Evolutionary conservation across 2,888 invertebrate genomes (phyloP), one percentile per base, ranked within the genome.

Genomic region (Heliconius erato): DNA sequence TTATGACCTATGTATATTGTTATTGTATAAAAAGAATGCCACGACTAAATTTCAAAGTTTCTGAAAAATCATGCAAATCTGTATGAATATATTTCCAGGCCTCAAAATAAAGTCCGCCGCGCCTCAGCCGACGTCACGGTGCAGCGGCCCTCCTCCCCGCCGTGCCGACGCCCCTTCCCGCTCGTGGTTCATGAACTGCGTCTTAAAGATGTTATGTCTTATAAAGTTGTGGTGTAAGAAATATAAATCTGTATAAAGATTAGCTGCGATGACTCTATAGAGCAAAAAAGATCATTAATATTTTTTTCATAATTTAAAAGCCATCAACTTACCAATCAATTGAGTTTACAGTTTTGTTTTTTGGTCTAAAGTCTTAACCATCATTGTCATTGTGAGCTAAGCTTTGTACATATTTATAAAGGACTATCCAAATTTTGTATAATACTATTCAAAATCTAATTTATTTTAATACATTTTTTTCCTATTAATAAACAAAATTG

Each of bases 81-180:
- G 59, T 59, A 59, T 59, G 59, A n/a, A 59, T 59, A 9, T 59
- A 59, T 11, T 74, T 83, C 2, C 86, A 89, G 88, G 82, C 84
- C 81, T 3, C 86, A 88, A 16, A 80, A 78, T 32, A 86, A 85
- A 74, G 85, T 86, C 44, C 91, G 93, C 2, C 93, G 93, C 44
- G 88, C 91, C 7, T 92, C 94, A 9, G 91, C 90, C 79, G 79
- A 71, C 85, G 28, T 84, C 83, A 14, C 77, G 2, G 76, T 85
- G 3, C 49, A 83, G 4, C 79, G 85, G 4, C 82, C 87, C 19
- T 81, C 88, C 5, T 86, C 91, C 3, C 88, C 90, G 54, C 88
- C 90, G 2, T 96, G 95, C 88, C 94, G 95, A 71, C 93, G 90
- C 49, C 95, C 94, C 82, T 95, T 94, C 89, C 95, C 95, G 0